Base-by-base conservation (phyloP, 2,113 vertebrate species). In the Otus sunia region DNA sequence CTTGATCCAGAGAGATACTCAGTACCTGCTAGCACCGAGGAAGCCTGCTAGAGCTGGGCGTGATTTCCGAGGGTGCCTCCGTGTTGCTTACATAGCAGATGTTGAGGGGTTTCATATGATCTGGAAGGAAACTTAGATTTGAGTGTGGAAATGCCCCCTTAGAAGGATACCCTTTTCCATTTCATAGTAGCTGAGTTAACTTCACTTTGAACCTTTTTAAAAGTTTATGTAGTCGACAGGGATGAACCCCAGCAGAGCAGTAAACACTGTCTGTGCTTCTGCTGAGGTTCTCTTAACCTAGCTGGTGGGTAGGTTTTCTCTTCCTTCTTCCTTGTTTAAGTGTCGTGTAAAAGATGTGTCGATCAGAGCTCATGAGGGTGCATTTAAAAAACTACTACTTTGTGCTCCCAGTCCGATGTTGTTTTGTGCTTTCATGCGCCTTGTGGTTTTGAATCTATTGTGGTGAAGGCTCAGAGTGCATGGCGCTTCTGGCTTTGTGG, bases 11-110 rank as follows among this genome's bases (percentile, higher is more conserved):
- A 75, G 60, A 58, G 39, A 13, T 29, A 0, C 20, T 29, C 1
- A 3, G 37, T 19, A 16, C 29, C 50, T 30, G 36, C 22, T 15
- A 9, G 12, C 9, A 4, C 25, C 2, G 53, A 10, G 32, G 32
- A 12, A 18, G 34, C 25, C 60, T 56, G 27, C 26, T 36, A 8
- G 26, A 45, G 56, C 74, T 41, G 66, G 32, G 23, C 10, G 19
- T 13, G 0, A 3, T 7, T 17, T 6, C 16, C 1, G 3, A 26
- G 81, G 11, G 32, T 22, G 62, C 37, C 72, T 23, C 21, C 8
- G 0, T 0, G 10, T 1, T 13, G 55, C 37, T 37, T 3, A 5
- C 12, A 0, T 5, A 14, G 73, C 45, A 21, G 3, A 0, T 0
- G 1, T 1, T 1, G 55, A 34, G 41, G 45, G 45, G 11, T 2